Conservation (phyloP, 1,140 invertebrate species). For the Rhyzopertha dominica region DNA sequence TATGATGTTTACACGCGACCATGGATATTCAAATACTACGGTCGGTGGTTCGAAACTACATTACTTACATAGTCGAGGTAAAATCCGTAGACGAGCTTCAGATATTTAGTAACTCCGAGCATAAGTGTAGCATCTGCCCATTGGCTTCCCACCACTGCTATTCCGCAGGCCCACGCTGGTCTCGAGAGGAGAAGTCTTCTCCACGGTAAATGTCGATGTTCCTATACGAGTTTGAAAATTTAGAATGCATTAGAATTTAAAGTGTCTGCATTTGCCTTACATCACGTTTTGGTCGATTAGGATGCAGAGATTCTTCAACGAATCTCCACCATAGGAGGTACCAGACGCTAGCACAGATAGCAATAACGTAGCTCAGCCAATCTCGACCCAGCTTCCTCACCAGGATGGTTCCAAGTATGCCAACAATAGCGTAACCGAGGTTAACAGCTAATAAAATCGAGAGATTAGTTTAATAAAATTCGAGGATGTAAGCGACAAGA, state of each 20-base stretch:
- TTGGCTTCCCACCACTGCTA: constrained; percentile 56
- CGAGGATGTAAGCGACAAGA: no score
- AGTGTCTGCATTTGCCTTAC: constrained; percentile 26
- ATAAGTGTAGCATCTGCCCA: constrained; percentile 57
- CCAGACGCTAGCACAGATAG: constrained; percentile 57
- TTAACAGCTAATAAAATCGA: constrained; percentile 48
- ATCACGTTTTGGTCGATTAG: constrained; percentile 41
- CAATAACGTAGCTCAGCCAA: constrained; percentile 56
- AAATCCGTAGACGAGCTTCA: constrained; percentile 57
- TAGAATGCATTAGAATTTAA: not conserved
- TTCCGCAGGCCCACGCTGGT: constrained; percentile 56
- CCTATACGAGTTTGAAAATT: constrained; percentile 24
- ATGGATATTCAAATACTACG: no score
- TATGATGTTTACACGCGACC: no score
- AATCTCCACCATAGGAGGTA: constrained; percentile 63
- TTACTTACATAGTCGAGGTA: constrained; percentile 55
- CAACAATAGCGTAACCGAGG: constrained; percentile 53
- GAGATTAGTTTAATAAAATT: not conserved
- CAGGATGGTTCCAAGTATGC: constrained; percentile 51
- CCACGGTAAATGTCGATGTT: constrained; percentile 50
- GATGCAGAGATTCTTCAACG: constrained; percentile 54
- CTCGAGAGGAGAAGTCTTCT: constrained; percentile 52
- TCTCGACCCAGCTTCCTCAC: constrained; percentile 52
- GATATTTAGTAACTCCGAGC: constrained; percentile 55
- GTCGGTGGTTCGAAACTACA: no score